Evolutionary conservation across 2,888 invertebrate genomes (phyloP).

Genomic region (Dyspetes luteomarginatus): DNA sequence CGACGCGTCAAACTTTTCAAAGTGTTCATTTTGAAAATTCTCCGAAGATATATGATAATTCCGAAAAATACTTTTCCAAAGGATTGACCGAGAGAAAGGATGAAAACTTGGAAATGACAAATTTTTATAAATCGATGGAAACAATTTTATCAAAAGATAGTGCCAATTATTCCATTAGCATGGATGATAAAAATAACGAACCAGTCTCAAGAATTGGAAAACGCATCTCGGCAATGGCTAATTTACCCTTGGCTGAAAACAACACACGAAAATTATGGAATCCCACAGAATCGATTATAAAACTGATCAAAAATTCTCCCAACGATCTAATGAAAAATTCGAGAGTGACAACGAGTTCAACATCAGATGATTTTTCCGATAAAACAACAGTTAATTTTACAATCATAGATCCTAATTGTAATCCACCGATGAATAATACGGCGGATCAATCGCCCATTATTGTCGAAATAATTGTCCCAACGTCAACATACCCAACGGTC

Average conservation of each 20-base stretch:
- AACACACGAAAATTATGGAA: background rate
- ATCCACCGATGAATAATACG: conserved; percentile 2
- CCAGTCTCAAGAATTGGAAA: background rate
- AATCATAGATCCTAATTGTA: conserved; percentile 23
- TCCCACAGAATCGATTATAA: background rate
- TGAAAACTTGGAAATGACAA: too few species aligned
- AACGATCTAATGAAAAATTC: background rate
- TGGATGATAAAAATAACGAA: too few species aligned
- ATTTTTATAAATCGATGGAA: too few species aligned
- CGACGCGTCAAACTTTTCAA: too few species aligned
- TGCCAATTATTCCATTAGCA: too few species aligned
- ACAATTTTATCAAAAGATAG: too few species aligned
- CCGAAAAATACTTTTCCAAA: background rate
- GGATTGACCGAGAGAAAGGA: too few species aligned
- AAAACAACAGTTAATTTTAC: conserved; percentile 27
- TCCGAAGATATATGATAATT: background rate
- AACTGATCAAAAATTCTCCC: background rate
- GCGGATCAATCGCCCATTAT: background rate
- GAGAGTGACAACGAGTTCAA: background rate
- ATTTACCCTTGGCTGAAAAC: background rate
- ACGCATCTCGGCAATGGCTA: background rate
- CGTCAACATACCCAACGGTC: conserved; percentile 21
- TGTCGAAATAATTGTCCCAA: background rate
- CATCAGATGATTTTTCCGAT: background rate
- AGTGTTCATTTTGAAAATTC: background rate